Base-by-base conservation (phyloP, 2,113 vertebrate genomes). In the Cardinalis cardinalis region DNA sequence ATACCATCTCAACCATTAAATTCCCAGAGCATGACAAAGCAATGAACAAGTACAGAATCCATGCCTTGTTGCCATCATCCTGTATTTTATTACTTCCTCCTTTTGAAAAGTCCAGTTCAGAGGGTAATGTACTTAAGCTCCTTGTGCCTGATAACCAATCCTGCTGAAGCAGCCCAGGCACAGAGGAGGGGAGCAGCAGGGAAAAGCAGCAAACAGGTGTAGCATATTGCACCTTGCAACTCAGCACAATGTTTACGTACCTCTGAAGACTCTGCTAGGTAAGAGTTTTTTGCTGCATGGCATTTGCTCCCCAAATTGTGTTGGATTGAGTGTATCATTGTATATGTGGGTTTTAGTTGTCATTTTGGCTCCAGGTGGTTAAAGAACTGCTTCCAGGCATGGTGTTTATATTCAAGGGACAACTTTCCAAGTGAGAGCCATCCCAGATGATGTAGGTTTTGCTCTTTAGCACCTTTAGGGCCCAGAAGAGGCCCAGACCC, bases 61-160 rank as follows among this genome's bases (percentile, higher is more conserved):
- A 16, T 7, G 7, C 48, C 11, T n/a, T 40, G 15, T 26, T 69
- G 40, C 63, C 18, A 90, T 90, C 6, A 64, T 28, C 46, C 70
- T 28, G 1, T 89, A 82, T 93, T 91, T 71, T 83, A 91, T 97
- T 94, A 92, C 80, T 68, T 41, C 78, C 72, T 91, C 79, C 18
- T 43, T 79, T 58, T 88, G 66, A 43, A 73, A 70, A 90, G 68
- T 43, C 60, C 80, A 75, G 70, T 73, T 96, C 74, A 89, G 88
- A 84, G 68, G 40, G 73, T 41, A 89, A 24, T 49, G 93, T 93
- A 79, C 63, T 93, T 92, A 95, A 96, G 76, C 36, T 55, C 21
- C 31, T 65, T 80, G 43, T 63, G 32, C 61, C 48, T 14, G 20
- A 61, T 53, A 43, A 20, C 38, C 66, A 87, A 8, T 63, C 63